Conservation (phyloP, 2,113 vertebrate genomes). For the Larimichthys crocea region DNA sequence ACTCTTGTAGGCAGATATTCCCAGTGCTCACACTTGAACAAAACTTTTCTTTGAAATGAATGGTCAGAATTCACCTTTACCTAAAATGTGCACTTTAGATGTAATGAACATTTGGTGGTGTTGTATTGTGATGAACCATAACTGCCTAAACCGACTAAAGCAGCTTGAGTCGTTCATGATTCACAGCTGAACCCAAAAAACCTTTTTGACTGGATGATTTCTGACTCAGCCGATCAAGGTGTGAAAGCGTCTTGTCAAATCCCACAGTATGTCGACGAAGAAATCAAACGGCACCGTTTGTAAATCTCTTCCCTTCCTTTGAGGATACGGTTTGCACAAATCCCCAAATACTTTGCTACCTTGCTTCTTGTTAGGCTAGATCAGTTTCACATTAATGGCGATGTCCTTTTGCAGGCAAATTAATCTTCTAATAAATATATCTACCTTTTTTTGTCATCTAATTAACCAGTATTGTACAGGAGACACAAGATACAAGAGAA, state of each 20-base stretch:
- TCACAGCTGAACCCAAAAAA: constrained; percentile 26
- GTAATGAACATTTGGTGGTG: background rate
- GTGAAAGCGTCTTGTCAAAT: constrained; percentile 6
- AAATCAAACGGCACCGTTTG: constrained; percentile 5
- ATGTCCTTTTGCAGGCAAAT: constrained; percentile 13
- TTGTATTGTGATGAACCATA: background rate
- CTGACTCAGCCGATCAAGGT: constrained; percentile 19
- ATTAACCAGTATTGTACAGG: constrained; percentile 17
- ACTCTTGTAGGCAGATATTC: background rate
- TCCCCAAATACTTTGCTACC: background rate
- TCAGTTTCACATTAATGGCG: background rate
- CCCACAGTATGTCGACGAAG: constrained; percentile 1
- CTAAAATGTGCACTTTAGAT: background rate
- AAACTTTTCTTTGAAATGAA: constrained; percentile 1
- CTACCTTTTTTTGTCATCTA: background rate
- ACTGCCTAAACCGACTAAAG: background rate
- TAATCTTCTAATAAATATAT: constrained; percentile 21
- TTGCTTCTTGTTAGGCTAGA: constrained; percentile 13
- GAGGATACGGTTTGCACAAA: background rate
- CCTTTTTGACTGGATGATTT: constrained; percentile 21
- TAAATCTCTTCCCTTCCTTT: background rate
- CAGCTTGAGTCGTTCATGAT: constrained; percentile 38
- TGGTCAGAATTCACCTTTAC: background rate
- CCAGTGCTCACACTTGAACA: background rate
- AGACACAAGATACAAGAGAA: constrained; percentile 15